phyloP scores from a whole-genome alignment of 2,888 invertebrate genomes.

The Harpalus rufipes region DNA sequence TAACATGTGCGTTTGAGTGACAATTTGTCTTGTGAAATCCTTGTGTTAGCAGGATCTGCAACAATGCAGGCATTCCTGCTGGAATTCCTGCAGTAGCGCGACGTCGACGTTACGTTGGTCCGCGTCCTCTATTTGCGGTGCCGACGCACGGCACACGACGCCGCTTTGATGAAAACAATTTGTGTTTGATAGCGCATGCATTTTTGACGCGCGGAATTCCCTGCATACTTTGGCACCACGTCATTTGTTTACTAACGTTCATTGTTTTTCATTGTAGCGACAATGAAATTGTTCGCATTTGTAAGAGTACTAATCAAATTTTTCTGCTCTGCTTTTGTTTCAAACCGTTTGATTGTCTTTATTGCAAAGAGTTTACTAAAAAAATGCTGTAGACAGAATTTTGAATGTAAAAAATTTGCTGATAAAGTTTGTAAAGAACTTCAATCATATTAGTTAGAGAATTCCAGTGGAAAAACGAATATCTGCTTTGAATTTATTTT shows the following conservation, averaged over 20 bases:
- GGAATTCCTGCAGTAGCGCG: slow-evolving; percentile 14
- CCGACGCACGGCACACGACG: slow-evolving; percentile 9
- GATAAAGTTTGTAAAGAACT: too few species aligned
- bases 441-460: too few species aligned
- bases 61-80: slow-evolving; percentile 32
- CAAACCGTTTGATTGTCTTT: background rate
- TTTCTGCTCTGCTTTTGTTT: background rate
- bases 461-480: too few species aligned
- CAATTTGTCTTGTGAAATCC: slow-evolving; percentile 34
- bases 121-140: slow-evolving; percentile 34
- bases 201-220: slow-evolving; percentile 56
- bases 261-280: slow-evolving; percentile 42
- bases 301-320: slow-evolving; percentile 3
- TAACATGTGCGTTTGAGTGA: slow-evolving; percentile 2
- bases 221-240: slow-evolving; percentile 45
- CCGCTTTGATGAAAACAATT: slow-evolving; percentile 61
- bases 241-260: slow-evolving; percentile 40
- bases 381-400: background rate
- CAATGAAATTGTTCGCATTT: slow-evolving; percentile 35
- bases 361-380: background rate
- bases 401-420: too few species aligned
- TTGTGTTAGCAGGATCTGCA: slow-evolving; percentile 10
- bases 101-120: background rate
- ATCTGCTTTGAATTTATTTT: too few species aligned
- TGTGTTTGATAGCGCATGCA: slow-evolving; percentile 50